Conservation (phyloP, 1,140 invertebrate genomes). For the Teleogryllus occipitalis region DNA sequence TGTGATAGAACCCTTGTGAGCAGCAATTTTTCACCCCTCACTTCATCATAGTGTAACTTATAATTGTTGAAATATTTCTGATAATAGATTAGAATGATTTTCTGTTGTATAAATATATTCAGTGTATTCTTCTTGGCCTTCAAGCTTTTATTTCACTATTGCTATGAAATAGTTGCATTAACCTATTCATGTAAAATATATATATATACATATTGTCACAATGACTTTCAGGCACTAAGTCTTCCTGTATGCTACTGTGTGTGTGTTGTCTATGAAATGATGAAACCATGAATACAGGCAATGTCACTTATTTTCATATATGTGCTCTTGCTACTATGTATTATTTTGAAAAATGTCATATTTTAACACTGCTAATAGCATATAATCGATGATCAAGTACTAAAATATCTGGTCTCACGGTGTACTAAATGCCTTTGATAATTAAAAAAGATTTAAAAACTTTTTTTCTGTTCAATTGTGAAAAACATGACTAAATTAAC, state of each 20-base stretch:
- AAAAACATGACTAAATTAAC: background rate
- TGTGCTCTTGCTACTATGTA: background rate
- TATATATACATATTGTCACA: background rate
- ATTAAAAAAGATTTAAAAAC: background rate
- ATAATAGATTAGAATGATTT: background rate
- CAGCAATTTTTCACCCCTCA: background rate
- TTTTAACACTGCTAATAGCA: conserved; percentile 1
- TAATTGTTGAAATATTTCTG: background rate
- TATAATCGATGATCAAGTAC: background rate
- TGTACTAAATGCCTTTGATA: background rate
- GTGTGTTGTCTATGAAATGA: conserved; percentile 4
- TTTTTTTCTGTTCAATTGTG: background rate
- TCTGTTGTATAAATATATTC: background rate
- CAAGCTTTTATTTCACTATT: background rate
- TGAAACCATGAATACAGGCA: background rate
- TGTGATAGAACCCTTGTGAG: background rate
- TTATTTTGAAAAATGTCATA: background rate
- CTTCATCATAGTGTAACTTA: background rate
- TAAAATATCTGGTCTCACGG: background rate
- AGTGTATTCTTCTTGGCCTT: conserved; percentile 4
- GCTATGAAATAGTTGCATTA: background rate
- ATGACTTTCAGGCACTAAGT: conserved; percentile 4
- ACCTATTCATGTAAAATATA: background rate
- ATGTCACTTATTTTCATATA: background rate
- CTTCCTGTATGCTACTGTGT: background rate